Evolutionary conservation across 2,113 vertebrate species (phyloP).

Genomic region (Falco punctatus): DNA sequence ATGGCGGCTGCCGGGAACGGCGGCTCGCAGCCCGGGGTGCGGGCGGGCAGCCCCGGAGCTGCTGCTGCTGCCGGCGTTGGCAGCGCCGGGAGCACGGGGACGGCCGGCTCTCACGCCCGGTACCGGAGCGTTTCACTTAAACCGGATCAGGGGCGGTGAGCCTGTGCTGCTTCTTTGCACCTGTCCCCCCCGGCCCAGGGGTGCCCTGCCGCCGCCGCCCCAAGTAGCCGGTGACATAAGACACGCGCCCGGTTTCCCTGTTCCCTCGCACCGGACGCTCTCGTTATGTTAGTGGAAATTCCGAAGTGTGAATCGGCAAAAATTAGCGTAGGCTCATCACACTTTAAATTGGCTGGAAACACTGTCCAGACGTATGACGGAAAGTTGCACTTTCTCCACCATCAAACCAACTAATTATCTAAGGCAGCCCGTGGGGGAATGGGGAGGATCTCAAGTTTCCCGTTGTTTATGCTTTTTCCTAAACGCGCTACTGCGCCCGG

Average conservation of each 20-base stretch:
- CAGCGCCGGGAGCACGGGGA: background rate
- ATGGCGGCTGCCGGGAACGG: background rate
- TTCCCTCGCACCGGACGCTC: background rate
- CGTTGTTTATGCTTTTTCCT: background rate
- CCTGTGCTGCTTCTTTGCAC: background rate
- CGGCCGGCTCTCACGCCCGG: no score
- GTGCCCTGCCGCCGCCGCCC: background rate
- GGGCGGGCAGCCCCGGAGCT: background rate
- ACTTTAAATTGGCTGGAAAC: background rate
- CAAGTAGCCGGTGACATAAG: fast-evolving
- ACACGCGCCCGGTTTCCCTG: fast-evolving
- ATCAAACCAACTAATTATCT: background rate
- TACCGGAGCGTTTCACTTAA: background rate
- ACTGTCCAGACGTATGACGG: background rate
- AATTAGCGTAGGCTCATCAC: background rate
- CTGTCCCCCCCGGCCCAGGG: fast-evolving
- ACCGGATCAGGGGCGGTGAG: background rate
- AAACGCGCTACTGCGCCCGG: background rate
- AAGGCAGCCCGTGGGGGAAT: background rate
- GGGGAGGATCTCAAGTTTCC: background rate
- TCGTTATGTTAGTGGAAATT: background rate
- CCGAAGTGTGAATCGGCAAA: background rate
- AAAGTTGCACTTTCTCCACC: slow-evolving; percentile 6
- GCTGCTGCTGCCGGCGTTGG: background rate
- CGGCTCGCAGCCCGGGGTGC: background rate